Evolutionary conservation across 2,113 vertebrate genomes (phyloP).

Genomic region (Madoqua kirkii): DNA sequence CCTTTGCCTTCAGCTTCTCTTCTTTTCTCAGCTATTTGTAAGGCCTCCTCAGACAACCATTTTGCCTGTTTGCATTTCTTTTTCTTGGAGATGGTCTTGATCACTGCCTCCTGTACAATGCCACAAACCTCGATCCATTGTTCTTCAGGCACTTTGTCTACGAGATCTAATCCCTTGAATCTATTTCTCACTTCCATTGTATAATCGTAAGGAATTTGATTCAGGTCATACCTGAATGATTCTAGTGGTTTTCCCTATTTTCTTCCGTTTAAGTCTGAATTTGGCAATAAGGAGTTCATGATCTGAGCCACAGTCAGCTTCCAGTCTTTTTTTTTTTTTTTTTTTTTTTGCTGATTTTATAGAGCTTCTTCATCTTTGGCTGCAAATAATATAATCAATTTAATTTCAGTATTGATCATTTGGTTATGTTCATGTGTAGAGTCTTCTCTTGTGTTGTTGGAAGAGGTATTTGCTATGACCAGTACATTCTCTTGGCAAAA

Average conservation of each 20-base stretch:
- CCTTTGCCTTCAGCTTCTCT: neutral
- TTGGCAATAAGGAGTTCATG: neutral
- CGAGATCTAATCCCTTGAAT: neutral
- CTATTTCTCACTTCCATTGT: neutral
- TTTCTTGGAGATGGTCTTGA: neutral
- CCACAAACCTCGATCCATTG: neutral
- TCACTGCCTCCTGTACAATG: neutral
- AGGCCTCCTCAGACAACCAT: neutral
- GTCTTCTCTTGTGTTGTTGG: neutral
- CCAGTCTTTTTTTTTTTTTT: neutral
- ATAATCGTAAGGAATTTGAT: neutral
- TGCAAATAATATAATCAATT: neutral
- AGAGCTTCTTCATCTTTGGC: neutral
- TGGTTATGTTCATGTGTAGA: neutral
- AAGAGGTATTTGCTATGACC: neutral
- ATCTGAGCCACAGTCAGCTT: neutral
- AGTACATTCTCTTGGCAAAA: neutral
- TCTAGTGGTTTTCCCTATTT: neutral
- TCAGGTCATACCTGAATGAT: neutral
- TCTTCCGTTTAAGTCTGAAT: neutral
- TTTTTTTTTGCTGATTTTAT: neutral
- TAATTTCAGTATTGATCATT: neutral
- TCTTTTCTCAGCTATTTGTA: neutral
- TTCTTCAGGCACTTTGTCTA: neutral
- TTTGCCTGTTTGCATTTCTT: neutral